These are phyloP conservation scores for Lutjanus campechanus DNA, from an alignment of 2,797 vertebrate genomes.

Conservation along the genomic window DNA sequence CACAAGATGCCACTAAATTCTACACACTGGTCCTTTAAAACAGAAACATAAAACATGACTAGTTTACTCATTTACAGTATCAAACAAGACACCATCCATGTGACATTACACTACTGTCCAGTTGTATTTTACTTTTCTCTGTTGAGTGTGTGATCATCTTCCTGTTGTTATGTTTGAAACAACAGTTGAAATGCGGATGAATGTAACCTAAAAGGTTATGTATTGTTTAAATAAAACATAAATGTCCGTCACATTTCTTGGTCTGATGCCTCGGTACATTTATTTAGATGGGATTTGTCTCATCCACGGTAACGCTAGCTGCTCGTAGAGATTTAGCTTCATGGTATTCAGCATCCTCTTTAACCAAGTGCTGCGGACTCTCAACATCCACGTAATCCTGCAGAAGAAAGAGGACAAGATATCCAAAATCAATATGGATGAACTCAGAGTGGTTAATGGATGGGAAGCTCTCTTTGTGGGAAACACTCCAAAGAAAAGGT, in stretches of 20 bases:
- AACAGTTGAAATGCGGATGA: neutral
- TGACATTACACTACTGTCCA: neutral
- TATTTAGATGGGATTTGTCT: neutral
- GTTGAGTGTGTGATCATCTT: neutral
- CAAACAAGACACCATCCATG: neutral
- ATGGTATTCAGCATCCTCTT: constrained; percentile 51
- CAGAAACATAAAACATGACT: neutral
- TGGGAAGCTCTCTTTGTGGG: no score
- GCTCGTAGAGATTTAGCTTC: constrained; percentile 21
- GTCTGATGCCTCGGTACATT: neutral
- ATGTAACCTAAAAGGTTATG: neutral
- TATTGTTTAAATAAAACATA: neutral
- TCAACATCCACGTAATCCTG: constrained; percentile 85
- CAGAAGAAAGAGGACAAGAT: constrained; percentile 7
- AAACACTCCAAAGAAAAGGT: no score
- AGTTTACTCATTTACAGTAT: neutral
- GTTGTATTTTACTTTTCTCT: neutral
- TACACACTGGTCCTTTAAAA: neutral
- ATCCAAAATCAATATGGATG: no score
- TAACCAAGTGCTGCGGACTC: constrained; percentile 42
- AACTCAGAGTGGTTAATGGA: no score
- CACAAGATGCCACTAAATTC: no score
- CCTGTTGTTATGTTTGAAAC: neutral
- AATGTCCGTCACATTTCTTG: neutral
- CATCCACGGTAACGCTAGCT: constrained; percentile 10